A percentile compares a stretch with the other conserved stretches of the same genome.
phyloP scores from a whole-genome alignment of 2,888 invertebrate genomes.

The Pediacus dermestoides region DNA sequence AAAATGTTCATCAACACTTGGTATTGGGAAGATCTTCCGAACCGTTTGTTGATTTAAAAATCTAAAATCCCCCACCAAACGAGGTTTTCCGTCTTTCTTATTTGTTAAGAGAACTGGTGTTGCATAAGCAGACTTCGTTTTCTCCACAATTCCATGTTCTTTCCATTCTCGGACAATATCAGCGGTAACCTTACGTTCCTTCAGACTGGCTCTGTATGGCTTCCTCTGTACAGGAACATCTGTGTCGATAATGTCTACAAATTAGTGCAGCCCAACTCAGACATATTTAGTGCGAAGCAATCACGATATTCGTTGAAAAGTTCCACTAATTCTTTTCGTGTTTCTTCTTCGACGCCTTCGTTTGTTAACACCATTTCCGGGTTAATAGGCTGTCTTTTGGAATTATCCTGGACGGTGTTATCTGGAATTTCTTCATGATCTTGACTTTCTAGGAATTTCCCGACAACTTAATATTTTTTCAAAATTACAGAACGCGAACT shows the following conservation, averaged over 20 bases:
- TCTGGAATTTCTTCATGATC: too few relatives aligned
- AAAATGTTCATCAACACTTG: conserved; percentile 15
- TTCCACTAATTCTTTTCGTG: conserved; percentile 4
- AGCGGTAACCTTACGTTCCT: conserved; percentile 13
- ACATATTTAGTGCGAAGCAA: conserved; percentile 13
- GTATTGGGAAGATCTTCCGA: conserved; percentile 17
- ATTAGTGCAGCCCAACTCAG: conserved; percentile 16
- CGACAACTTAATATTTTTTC: too few relatives aligned
- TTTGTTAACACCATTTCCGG: too few relatives aligned
- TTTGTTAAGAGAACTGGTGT: conserved; percentile 20
- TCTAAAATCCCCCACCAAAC: conserved; percentile 23
- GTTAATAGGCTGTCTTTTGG: too few relatives aligned
- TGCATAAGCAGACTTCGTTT: conserved; percentile 21
- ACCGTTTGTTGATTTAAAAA: conserved; percentile 18
- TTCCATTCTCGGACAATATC: conserved; percentile 18
- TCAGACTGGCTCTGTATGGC: conserved; percentile 12
- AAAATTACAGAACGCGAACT: too few relatives aligned
- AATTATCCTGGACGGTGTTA: too few relatives aligned
- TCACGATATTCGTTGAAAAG: conserved; percentile 12
- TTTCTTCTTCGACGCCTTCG: too few relatives aligned
- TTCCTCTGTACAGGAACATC: conserved; percentile 13
- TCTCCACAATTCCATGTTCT: conserved; percentile 14
- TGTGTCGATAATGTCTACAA: conserved; percentile 15
- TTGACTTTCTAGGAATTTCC: too few relatives aligned
- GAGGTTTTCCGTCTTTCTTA: conserved; percentile 17